Evolutionary conservation across 2,888 invertebrate species (phyloP).

Genomic region (Sthenelais limicola): DNA sequence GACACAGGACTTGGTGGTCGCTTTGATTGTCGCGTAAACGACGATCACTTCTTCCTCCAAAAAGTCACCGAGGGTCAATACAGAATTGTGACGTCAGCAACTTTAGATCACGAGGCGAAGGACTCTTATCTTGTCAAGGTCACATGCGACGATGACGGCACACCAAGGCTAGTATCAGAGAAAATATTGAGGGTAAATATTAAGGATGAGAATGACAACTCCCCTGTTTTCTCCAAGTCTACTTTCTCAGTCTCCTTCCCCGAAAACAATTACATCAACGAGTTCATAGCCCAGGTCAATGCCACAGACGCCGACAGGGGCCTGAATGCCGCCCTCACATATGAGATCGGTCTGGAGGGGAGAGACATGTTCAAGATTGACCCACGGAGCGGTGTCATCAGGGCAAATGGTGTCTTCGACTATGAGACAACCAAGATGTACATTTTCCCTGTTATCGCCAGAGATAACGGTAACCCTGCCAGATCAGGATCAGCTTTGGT

Average conservation of each 20-base stretch:
- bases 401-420: slow-evolving; percentile 35
- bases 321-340: slow-evolving; percentile 29
- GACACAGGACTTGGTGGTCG: slow-evolving; percentile 37
- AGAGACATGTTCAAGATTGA: slow-evolving; percentile 26
- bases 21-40: slow-evolving; percentile 22
- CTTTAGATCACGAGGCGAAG: slow-evolving; percentile 40
- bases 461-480: slow-evolving; percentile 17
- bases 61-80: slow-evolving; percentile 28
- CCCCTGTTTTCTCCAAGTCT: slow-evolving; percentile 36
- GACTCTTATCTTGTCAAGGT: slow-evolving; percentile 8
- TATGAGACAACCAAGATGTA: slow-evolving; percentile 20
- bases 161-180: neutral
- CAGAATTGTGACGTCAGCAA: slow-evolving; percentile 24
- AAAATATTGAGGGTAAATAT: slow-evolving; percentile 32
- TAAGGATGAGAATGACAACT: slow-evolving; percentile 45
- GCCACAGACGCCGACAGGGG: slow-evolving; percentile 43
- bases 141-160: slow-evolving; percentile 39
- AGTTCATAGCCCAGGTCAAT: slow-evolving; percentile 27
- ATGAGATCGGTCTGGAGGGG: slow-evolving; percentile 16
- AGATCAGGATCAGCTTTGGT: slow-evolving; percentile 20
- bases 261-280: slow-evolving; percentile 42
- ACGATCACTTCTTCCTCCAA: slow-evolving; percentile 27
- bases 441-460: slow-evolving; percentile 22
- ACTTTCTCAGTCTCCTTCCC: slow-evolving; percentile 31
- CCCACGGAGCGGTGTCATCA: slow-evolving; percentile 20